Evolutionary conservation across 37 sponge, comb jelly and placozoan species (phyloP).

Genomic region (Petrosia ficiformis): DNA sequence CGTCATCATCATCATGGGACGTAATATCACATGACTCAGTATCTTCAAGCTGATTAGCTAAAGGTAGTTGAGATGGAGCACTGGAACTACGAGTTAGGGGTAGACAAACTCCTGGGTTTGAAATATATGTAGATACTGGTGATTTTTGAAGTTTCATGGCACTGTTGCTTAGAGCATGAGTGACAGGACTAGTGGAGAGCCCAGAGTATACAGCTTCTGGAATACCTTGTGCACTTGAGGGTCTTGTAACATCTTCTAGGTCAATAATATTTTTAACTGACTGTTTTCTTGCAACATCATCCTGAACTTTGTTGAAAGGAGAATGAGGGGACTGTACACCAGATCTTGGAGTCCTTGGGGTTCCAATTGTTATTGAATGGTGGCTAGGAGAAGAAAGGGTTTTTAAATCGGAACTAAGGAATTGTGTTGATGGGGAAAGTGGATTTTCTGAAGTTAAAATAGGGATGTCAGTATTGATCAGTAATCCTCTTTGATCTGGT

Average conservation of each 20-base stretch:
- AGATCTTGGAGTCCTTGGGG: not conserved
- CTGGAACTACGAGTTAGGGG: not conserved
- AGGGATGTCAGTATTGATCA: not conserved
- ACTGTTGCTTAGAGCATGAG: not conserved
- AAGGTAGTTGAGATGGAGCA: not conserved
- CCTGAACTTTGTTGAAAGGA: no score
- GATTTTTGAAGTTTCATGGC: not conserved
- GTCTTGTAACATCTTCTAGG: no score
- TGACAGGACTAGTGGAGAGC: not conserved
- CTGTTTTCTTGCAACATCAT: no score
- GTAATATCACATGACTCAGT: not conserved
- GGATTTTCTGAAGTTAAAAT: not conserved
- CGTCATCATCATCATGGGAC: not conserved
- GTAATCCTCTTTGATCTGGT: no score
- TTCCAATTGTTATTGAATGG: no score
- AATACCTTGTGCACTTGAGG: no score
- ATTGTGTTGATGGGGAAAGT: not conserved
- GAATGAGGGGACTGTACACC: no score
- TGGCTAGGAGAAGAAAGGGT: no score
- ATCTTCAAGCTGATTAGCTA: not conserved
- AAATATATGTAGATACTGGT: not conserved
- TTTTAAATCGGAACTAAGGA: no score
- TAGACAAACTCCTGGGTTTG: not conserved
- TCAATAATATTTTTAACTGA: no score
- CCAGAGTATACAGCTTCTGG: not conserved